Evolutionary conservation across 2,797 vertebrate genomes (phyloP), one percentile per base, ranked within the genome.

Genomic region (Myiotriccus ornatus): DNA sequence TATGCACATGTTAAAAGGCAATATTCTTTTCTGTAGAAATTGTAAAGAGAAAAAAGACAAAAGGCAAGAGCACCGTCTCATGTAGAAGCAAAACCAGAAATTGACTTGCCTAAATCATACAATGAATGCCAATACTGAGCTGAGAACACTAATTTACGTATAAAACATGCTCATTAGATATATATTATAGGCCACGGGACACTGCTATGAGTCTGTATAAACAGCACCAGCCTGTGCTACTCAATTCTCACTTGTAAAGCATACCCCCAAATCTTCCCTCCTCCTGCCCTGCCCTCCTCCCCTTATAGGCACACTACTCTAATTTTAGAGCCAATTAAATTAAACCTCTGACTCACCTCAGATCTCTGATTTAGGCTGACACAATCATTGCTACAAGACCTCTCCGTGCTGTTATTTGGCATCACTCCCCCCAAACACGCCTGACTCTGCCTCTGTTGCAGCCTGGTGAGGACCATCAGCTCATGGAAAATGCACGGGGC

Each of bases 311-410:
- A 10, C 28, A 59, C 81, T 88, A 12, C 28, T 59, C 81, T 90
- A 90, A 90, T 85, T 94, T 87, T 90, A 92, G 90, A 94, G 2
- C 47, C 84, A 90, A 82, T 92, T 88, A 94, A 90, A 62, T 84
- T 73, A 93, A 84, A 87, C 28, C 47, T 87, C 90, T 92, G 92
- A 94, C 87, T 95, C 91, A 93, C 69, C 52, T 74, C 71, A 53
- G 39, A 44, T 90, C 89, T 82, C 87, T 4, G 9, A 75, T 70
- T 85, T 85, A 65, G 49, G 56, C 65, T 81, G 84, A 55, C 37
- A 46, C 3, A n/a, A 53, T 75, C 71, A 23, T 70, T 19, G 4
- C 70, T 62, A 75, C 23, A 44, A 82, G 80, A 78, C 37, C 67
- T 85, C 69, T 77, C 43, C 2, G 0, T 37, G 57, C 57, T 60